Evolutionary conservation across 1,140 invertebrate genomes (phyloP).

Genomic region (Drosophila eugracilis): DNA sequence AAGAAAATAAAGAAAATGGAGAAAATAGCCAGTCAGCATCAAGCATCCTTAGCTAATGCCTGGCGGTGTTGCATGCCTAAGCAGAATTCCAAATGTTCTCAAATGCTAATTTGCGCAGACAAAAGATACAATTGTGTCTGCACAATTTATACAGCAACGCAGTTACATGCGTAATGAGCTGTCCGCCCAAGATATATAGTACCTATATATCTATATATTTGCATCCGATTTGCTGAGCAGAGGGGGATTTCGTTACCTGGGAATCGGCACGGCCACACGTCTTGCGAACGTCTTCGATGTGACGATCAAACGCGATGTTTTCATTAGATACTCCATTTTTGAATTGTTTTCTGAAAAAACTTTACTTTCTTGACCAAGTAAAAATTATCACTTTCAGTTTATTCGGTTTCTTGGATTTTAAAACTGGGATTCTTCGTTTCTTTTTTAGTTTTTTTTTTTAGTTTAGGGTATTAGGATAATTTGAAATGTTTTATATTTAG

Average conservation of each 20-base stretch:
- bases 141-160: conserved; percentile 63
- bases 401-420: conserved; percentile 4
- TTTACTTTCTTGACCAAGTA: conserved; percentile 8
- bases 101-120: conserved; percentile 68
- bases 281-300: conserved; percentile 77
- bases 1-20: no score
- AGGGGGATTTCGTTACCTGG: conserved; percentile 63
- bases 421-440: conserved; percentile 28
- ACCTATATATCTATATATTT: conserved; percentile 55
- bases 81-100: conserved; percentile 50
- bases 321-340: conserved; percentile 83
- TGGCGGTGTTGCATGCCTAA: conserved; percentile 59
- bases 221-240: conserved; percentile 8
- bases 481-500: conserved; percentile 73
- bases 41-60: conserved; percentile 49
- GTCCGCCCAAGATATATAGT: conserved; percentile 34
- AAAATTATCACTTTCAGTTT: conserved; percentile 27
- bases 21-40: neutral
- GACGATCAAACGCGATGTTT: conserved; percentile 83
- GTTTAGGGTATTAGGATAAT: conserved; percentile 56
- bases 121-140: conserved; percentile 53
- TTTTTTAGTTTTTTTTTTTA: no score
- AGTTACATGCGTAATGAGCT: conserved; percentile 77
- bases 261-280: conserved; percentile 81
- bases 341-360: conserved; percentile 17